Conservation (phyloP, 2,113 vertebrate species). For the Callaeas wilsoni region DNA sequence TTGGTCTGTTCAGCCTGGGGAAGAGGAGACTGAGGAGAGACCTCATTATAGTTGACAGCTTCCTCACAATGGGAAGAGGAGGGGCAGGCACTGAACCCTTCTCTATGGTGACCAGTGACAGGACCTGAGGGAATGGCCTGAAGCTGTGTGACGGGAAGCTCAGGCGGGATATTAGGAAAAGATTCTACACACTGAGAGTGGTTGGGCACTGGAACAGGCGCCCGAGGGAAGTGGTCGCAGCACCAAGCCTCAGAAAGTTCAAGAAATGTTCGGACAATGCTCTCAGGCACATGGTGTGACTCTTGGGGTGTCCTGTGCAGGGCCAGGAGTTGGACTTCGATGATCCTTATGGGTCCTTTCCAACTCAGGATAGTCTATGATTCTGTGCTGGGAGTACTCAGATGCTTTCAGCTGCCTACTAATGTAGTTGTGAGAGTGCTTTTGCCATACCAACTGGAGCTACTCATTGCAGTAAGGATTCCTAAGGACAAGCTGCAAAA, state of each 20-base stretch:
- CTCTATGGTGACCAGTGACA: background rate
- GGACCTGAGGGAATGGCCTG: rapidly evolving
- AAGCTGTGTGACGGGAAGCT: rapidly evolving
- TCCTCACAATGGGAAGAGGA: rapidly evolving
- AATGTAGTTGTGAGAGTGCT: background rate
- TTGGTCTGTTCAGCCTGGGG: background rate
- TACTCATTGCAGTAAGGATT: background rate
- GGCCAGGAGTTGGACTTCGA: rapidly evolving
- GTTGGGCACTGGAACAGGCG: background rate
- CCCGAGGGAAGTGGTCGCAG: background rate
- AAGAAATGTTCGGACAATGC: rapidly evolving
- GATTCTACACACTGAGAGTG: background rate
- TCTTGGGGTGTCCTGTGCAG: background rate
- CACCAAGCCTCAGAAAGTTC: background rate
- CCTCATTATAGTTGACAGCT: background rate
- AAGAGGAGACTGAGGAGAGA: background rate
- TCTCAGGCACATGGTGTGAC: background rate
- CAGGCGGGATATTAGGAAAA: rapidly evolving
- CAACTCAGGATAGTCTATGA: background rate
- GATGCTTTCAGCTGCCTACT: background rate
- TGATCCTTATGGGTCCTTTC: background rate
- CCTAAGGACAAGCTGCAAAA: background rate
- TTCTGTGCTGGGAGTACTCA: background rate
- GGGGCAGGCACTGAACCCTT: too few species aligned
- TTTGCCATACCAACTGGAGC: background rate